phyloP scores from a whole-genome alignment of 2,888 invertebrate genomes.

The Timema podura region DNA sequence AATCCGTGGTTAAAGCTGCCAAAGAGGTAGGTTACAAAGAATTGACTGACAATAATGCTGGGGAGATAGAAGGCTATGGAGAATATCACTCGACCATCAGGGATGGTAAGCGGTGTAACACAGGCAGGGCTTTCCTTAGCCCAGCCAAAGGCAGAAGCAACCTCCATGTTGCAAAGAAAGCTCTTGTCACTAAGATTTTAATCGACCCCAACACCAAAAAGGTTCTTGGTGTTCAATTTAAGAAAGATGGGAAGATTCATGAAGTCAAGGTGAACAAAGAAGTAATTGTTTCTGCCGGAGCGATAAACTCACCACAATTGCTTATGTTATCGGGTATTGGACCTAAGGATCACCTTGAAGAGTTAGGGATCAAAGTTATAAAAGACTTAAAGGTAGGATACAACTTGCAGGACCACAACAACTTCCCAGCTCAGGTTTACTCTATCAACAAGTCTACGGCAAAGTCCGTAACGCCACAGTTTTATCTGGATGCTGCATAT shows the following conservation, averaged over 20 bases:
- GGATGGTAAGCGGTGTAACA: conserved; percentile 48
- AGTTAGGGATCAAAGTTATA: conserved; percentile 38
- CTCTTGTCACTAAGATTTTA: conserved; percentile 59
- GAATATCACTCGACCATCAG: conserved; percentile 50
- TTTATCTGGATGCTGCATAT: conserved; percentile 37
- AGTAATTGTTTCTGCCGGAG: conserved; percentile 52
- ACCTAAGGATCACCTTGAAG: conserved; percentile 42
- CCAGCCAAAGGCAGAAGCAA: conserved; percentile 58
- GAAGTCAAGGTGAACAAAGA: conserved; percentile 44
- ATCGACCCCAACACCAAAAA: conserved; percentile 58
- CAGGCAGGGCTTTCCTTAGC: conserved; percentile 61
- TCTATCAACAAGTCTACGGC: conserved; percentile 5
- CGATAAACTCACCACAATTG: conserved; percentile 57
- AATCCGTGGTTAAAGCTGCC: conserved; percentile 46
- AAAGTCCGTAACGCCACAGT: not conserved
- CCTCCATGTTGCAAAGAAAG: conserved; percentile 60
- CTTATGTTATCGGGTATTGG: conserved; percentile 59
- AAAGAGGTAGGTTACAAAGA: conserved; percentile 47
- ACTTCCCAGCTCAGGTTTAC: conserved; percentile 10
- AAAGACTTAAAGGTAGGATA: conserved; percentile 37
- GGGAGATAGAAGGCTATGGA: conserved; percentile 48
- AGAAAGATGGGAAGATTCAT: conserved; percentile 47
- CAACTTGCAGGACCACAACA: conserved; percentile 47
- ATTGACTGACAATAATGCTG: conserved; percentile 45
- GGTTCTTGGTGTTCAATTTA: conserved; percentile 65